Conservation (phyloP, 2,797 vertebrate species). For the Sebastes melanostomus region DNA sequence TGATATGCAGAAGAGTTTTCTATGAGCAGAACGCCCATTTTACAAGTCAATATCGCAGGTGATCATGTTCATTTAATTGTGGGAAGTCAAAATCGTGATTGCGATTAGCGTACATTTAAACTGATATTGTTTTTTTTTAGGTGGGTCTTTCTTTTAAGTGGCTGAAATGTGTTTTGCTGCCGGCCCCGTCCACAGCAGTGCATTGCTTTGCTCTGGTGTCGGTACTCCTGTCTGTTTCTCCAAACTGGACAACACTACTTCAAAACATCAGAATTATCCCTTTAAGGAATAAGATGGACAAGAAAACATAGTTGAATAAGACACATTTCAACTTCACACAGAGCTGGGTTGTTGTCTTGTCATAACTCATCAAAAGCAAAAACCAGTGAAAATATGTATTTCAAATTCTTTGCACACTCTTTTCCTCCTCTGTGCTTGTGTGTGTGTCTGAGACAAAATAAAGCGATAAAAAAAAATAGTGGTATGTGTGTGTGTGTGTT, state of each 20-base stretch:
- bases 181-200: too few species aligned
- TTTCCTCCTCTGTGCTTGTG: neutral
- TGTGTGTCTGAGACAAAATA: neutral
- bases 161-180: too few species aligned
- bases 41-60: fast-evolving
- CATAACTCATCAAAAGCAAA: neutral
- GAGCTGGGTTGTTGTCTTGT: neutral
- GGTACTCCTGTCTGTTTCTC: too few species aligned
- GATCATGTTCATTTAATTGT: too few species aligned
- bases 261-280: too few species aligned
- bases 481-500: slow-evolving; percentile 28
- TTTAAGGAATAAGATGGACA: neutral
- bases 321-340: slow-evolving; percentile 7
- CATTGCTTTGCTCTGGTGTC: too few species aligned
- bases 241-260: too few species aligned
- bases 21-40: fast-evolving
- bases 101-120: too few species aligned
- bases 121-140: too few species aligned
- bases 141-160: too few species aligned
- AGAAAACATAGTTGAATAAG: neutral
- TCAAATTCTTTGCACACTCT: neutral
- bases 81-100: too few species aligned
- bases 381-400: neutral
- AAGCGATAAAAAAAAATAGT: neutral
- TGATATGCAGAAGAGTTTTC: too few species aligned